Evolutionary conservation across 2,113 vertebrate genomes (phyloP).

Genomic region (Alectura lathami): DNA sequence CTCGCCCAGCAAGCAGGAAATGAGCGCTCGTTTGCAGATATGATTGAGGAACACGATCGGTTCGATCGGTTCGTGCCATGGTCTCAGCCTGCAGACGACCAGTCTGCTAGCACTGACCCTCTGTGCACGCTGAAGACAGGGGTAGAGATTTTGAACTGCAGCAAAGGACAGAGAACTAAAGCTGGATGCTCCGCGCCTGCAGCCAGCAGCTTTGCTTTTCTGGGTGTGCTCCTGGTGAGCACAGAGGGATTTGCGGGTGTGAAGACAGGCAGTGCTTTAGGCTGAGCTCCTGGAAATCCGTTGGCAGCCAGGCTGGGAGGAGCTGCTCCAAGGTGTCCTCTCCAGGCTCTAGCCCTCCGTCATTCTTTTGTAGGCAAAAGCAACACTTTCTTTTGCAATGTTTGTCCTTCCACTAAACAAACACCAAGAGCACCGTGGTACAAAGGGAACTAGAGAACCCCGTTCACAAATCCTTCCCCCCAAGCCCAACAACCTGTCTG

Average conservation of each 20-base stretch:
- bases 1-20: conserved; percentile 63
- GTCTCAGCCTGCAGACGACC: not conserved
- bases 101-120: not conserved
- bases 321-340: not conserved
- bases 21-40: conserved; percentile 66
- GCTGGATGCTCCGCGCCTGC: no score
- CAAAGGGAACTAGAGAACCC: not conserved
- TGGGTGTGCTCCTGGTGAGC: not conserved
- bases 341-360: not conserved
- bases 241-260: not conserved
- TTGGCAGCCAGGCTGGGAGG: not conserved
- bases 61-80: conserved; percentile 24
- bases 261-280: not conserved
- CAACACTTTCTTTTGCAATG: not conserved
- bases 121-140: fast-evolving
- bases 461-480: not conserved
- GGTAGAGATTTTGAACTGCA: not conserved
- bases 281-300: not conserved
- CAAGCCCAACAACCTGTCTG: not conserved
- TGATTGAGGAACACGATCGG: conserved; percentile 49
- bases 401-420: not conserved
- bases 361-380: not conserved
- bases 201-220: not conserved
- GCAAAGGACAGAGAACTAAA: not conserved
- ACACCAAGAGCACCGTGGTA: not conserved